A percentile compares a stretch with the other conserved stretches of the same genome.
Evolutionary conservation across 2,113 vertebrate genomes (phyloP).

Genomic region (Gracilinanus agilis): DNA sequence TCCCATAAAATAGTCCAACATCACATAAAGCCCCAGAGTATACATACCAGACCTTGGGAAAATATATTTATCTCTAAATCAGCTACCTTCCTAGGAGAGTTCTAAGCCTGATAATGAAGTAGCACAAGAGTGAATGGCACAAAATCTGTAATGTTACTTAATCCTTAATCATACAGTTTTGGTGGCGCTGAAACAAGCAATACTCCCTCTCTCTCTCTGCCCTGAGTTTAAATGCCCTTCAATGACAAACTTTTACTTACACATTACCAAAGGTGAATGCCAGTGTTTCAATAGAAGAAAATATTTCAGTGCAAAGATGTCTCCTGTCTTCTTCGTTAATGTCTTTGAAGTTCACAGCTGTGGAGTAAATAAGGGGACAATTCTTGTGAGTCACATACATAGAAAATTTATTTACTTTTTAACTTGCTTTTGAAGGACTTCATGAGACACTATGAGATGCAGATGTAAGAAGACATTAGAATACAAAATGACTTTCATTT

Average conservation of each 20-base stretch:
- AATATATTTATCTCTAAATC: not conserved
- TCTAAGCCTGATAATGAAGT: not conserved
- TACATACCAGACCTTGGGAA: not conserved
- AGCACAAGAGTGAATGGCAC: constrained; percentile 7
- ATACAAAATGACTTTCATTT: constrained; percentile 47
- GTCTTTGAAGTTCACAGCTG: constrained; percentile 97
- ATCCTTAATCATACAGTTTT: constrained; percentile 41
- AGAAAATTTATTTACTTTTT: constrained; percentile 42
- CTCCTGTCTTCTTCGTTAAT: constrained; percentile 96
- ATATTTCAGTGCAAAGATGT: constrained; percentile 93
- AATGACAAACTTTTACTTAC: constrained; percentile 87
- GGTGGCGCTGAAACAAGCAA: not conserved
- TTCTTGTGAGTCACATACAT: constrained; percentile 44
- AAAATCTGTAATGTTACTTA: not conserved
- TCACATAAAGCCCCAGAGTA: not conserved
- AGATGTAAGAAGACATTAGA: constrained; percentile 45
- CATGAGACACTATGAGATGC: constrained; percentile 34
- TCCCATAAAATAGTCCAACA: not conserved
- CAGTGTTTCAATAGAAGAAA: constrained; percentile 95
- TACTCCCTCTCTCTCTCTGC: constrained; percentile 31
- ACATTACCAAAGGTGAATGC: constrained; percentile 98
- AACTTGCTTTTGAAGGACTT: constrained; percentile 44
- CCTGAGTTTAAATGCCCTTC: constrained; percentile 22
- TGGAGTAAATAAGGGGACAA: constrained; percentile 50
- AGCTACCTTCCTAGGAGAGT: not conserved